These are phyloP conservation scores for Octonoba sinensis DNA, from an alignment of 2,888 invertebrate species.

Conservation along the genomic window DNA sequence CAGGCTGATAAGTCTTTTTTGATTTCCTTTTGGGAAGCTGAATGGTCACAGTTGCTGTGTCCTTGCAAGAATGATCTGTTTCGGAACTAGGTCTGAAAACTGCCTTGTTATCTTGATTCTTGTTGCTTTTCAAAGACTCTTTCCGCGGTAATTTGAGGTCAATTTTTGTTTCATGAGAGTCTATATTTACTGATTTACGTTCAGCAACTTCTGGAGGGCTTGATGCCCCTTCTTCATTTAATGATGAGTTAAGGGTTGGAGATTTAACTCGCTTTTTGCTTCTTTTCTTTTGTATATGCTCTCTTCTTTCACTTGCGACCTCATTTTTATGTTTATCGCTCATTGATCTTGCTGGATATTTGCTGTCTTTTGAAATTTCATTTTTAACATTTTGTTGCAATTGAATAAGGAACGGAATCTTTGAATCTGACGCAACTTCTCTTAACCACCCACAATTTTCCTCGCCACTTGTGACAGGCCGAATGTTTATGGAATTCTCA, in stretches of 20 bases:
- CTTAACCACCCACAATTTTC: slow-evolving; percentile 14
- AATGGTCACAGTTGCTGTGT: slow-evolving; percentile 42
- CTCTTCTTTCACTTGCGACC: slow-evolving; percentile 20
- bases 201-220: not conserved
- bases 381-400: not conserved
- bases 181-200: not conserved
- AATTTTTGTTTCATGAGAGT: not conserved
- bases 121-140: not conserved
- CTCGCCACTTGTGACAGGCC: not conserved
- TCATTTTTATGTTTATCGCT: slow-evolving; percentile 41
- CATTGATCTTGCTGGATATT: slow-evolving; percentile 34
- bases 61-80: not conserved
- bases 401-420: slow-evolving; percentile 34
- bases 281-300: slow-evolving; percentile 28
- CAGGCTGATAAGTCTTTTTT: slow-evolving; percentile 2
- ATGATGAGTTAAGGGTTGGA: slow-evolving; percentile 5
- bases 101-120: not conserved
- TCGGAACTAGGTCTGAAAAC: not conserved
- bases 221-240: not conserved
- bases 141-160: too few relatives aligned
- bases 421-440: slow-evolving; percentile 48
- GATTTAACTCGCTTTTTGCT: slow-evolving; percentile 41
- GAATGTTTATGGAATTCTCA: not conserved
- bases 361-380: not conserved
- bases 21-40: slow-evolving; percentile 46